Conservation (phyloP, 2,888 invertebrate genomes). For the Camptogramma bilineatum region DNA sequence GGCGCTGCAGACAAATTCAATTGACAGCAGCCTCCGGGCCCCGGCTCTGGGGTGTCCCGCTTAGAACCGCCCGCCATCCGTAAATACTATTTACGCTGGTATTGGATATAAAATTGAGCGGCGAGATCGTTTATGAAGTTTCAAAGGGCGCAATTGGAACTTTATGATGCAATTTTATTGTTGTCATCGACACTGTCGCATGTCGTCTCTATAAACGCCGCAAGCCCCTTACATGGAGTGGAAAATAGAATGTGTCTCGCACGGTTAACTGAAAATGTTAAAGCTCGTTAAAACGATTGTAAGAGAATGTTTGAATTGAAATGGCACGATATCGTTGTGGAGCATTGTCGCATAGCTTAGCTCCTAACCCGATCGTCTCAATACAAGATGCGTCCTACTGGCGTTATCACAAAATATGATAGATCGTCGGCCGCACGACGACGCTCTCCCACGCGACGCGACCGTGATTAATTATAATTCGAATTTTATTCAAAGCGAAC, state of each 20-base stretch:
- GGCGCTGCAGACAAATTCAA: constrained; percentile 84
- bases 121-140: constrained; percentile 75
- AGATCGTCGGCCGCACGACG: constrained; percentile 79
- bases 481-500: constrained; percentile 86
- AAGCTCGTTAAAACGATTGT: constrained; percentile 48
- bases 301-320: constrained; percentile 49
- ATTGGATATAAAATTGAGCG: constrained; percentile 79
- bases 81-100: constrained; percentile 66
- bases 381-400: constrained; percentile 80
- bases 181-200: constrained; percentile 69
- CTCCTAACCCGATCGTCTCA: constrained; percentile 71
- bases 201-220: constrained; percentile 64
- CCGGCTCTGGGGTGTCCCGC: constrained; percentile 75
- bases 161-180: constrained; percentile 78
- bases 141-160: constrained; percentile 73
- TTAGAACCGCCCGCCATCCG: constrained; percentile 75
- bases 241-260: constrained; percentile 58
- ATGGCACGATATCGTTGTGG: constrained; percentile 63
- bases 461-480: constrained; percentile 85
- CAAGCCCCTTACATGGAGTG: constrained; percentile 53
- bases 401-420: constrained; percentile 86
- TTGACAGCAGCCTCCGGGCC: constrained; percentile 74
- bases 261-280: constrained; percentile 45
- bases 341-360: constrained; percentile 70
- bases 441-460: constrained; percentile 82